These are phyloP conservation scores for Himalopsyche anomala DNA, from an alignment of 2,888 invertebrate species.

Conservation along the genomic window DNA sequence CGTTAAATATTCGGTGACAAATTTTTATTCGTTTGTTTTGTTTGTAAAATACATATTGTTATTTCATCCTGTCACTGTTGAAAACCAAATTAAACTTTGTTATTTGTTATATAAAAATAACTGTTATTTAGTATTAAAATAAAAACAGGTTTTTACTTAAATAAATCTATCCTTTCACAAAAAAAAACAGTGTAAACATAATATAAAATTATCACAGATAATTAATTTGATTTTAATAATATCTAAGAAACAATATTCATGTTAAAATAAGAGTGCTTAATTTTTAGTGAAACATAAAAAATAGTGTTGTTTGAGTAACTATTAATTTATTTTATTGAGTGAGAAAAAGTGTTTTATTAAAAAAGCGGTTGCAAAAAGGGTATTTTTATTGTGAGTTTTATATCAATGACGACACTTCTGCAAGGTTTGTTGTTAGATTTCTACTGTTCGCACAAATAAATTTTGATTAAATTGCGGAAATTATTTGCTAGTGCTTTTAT, in stretches of 20 bases:
- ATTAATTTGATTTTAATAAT: no score
- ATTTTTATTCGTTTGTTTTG: conserved; percentile 30
- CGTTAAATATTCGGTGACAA: conserved; percentile 30
- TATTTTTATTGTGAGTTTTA: conserved; percentile 1
- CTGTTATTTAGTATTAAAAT: background rate
- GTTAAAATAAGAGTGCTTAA: no score
- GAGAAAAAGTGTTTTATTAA: no score
- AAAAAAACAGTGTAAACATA: background rate
- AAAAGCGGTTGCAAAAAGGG: background rate
- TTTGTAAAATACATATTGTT: conserved; percentile 21
- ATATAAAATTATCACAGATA: background rate
- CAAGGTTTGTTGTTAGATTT: conserved; percentile 56
- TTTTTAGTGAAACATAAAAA: no score
- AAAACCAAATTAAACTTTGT: background rate
- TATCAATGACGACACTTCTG: conserved; percentile 63
- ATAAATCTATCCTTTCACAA: background rate
- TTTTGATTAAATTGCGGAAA: no score
- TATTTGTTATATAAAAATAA: background rate
- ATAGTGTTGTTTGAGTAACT: no score
- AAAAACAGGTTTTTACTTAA: background rate
- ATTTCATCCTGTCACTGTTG: background rate
- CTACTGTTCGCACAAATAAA: background rate
- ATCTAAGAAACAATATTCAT: no score
- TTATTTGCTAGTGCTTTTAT: no score
- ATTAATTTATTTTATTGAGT: no score